Evolutionary conservation across 2,113 vertebrate genomes (phyloP).

Genomic region (Oreochromis niloticus): DNA sequence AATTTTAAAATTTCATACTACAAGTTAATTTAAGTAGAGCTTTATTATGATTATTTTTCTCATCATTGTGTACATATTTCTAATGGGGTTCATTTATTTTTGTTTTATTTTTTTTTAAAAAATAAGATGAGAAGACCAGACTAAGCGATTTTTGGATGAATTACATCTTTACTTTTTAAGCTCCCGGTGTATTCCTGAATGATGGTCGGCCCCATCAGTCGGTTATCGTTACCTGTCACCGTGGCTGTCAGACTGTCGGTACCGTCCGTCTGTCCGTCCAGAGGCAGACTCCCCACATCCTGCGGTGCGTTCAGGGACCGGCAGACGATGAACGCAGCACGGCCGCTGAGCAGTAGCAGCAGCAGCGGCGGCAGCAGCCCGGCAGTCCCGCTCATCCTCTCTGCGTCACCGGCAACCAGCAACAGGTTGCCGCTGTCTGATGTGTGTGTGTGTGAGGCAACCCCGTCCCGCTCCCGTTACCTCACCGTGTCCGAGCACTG

Average conservation of each 20-base stretch:
- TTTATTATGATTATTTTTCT: background rate
- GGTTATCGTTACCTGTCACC: background rate
- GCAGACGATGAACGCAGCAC: background rate
- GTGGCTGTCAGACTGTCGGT: background rate
- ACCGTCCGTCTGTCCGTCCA: background rate
- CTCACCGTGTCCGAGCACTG: constrained; percentile 6
- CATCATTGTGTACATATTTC: background rate
- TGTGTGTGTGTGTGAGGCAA: background rate
- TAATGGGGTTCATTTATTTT: background rate
- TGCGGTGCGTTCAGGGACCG: constrained; percentile 44
- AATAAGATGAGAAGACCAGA: background rate
- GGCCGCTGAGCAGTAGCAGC: constrained; percentile 34
- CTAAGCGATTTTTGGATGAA: background rate
- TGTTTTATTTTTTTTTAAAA: no score
- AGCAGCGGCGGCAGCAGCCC: background rate
- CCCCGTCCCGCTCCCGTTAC: constrained; percentile 16
- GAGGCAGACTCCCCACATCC: background rate
- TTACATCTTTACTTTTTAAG: background rate
- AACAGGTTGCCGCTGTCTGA: constrained; percentile 3
- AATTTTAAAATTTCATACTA: background rate
- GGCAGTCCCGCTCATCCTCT: constrained; percentile 27
- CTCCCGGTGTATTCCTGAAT: background rate
- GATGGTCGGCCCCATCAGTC: background rate
- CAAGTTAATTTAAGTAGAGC: background rate
- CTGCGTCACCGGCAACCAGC: constrained; percentile 23